A percentile compares a stretch with the other conserved stretches of the same genome.
Evolutionary conservation across 1,140 invertebrate species (phyloP).

Genomic region (Phymorhynchus buccinoides): DNA sequence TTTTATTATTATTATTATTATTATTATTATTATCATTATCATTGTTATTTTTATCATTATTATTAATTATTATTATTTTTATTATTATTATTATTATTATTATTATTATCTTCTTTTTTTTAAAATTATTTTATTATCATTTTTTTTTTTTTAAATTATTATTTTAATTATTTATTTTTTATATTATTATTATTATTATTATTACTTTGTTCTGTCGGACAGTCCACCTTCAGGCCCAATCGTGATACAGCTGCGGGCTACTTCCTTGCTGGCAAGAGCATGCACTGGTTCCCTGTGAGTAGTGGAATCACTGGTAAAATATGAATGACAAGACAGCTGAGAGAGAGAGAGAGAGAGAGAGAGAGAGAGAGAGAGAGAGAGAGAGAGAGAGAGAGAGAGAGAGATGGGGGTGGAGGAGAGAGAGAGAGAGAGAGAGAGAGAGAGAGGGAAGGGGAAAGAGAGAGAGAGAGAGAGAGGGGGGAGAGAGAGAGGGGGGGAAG

Average conservation of each 20-base stretch:
- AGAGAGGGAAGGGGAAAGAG: too few species aligned
- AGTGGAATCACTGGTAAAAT: background rate
- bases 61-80: background rate
- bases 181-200: conserved; percentile 2
- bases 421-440: too few species aligned
- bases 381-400: too few species aligned
- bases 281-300: conserved; percentile 71
- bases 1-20: background rate
- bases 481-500: too few species aligned
- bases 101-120: background rate
- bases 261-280: conserved; percentile 70
- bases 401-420: too few species aligned
- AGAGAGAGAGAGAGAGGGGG: too few species aligned
- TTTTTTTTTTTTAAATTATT: background rate
- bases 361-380: too few species aligned
- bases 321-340: too few species aligned
- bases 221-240: conserved; percentile 68
- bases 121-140: background rate
- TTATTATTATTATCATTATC: background rate
- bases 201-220: background rate
- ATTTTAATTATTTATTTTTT: background rate
- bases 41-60: too few species aligned
- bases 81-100: background rate
- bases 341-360: too few species aligned
- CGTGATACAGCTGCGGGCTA: conserved; percentile 66